phyloP scores from a whole-genome alignment of 2,113 vertebrate species.

The Rhegmatorhina hoffmannsi region DNA sequence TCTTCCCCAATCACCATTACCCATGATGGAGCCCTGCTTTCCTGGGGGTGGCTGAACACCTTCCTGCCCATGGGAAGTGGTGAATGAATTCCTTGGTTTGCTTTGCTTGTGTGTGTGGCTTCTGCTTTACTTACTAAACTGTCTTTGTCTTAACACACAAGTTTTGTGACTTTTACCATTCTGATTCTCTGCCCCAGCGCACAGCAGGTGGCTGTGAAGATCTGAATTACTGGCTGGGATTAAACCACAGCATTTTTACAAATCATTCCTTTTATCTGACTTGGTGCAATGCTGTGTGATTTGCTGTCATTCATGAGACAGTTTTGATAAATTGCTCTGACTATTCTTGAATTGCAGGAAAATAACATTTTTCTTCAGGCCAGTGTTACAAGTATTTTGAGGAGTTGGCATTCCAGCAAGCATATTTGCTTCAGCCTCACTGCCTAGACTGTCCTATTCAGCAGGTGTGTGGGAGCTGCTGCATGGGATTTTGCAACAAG shows the following conservation, averaged over 20 bases:
- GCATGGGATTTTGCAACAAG: neutral
- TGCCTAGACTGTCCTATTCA: neutral
- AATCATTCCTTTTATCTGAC: neutral
- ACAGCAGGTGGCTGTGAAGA: neutral
- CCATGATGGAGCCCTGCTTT: neutral
- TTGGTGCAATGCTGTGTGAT: neutral
- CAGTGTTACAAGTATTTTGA: neutral
- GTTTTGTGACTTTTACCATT: neutral
- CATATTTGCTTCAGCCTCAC: neutral
- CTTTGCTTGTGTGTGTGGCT: neutral
- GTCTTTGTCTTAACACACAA: neutral
- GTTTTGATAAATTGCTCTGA: neutral
- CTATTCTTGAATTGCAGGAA: neutral
- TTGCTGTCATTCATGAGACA: neutral
- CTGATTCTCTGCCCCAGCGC: neutral
- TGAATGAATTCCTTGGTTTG: neutral
- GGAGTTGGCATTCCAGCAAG: neutral
- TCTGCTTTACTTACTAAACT: neutral
- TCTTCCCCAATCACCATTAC: accelerated
- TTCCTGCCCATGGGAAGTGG: neutral
- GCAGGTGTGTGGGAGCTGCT: neutral
- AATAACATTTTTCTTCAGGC: neutral
- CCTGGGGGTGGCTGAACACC: neutral
- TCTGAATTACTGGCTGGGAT: neutral
- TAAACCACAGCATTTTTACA: neutral